A percentile compares a stretch with the other conserved stretches of the same genome.
Evolutionary conservation across 2,797 vertebrate species (phyloP).

Genomic region (Scolopax rusticola): DNA sequence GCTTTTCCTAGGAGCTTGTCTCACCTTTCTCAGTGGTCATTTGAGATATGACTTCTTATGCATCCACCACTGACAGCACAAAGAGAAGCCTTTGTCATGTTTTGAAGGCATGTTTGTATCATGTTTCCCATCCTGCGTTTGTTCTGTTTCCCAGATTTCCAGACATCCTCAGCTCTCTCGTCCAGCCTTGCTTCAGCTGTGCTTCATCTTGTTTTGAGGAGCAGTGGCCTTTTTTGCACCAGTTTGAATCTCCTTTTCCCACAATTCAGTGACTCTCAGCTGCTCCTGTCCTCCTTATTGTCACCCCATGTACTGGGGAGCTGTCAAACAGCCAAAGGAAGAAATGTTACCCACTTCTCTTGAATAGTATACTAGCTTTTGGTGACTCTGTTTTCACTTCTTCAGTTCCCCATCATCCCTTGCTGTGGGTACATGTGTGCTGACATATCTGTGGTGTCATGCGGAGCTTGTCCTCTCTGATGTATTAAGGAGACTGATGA

Average conservation of each 20-base stretch:
- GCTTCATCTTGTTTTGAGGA: not conserved
- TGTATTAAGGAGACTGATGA: not conserved
- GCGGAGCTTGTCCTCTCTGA: not conserved
- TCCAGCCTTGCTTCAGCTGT: not conserved
- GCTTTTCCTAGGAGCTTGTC: not conserved
- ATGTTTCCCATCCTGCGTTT: fast-evolving
- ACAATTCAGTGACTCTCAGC: fast-evolving
- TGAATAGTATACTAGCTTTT: not conserved
- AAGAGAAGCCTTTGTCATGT: not conserved
- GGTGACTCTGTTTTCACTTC: not conserved
- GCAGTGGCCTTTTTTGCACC: not conserved
- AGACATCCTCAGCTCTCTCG: not conserved
- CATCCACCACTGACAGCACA: fast-evolving
- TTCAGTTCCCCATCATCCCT: not conserved
- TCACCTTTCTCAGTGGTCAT: not conserved
- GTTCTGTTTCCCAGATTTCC: not conserved
- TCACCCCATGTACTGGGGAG: fast-evolving
- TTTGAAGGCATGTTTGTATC: not conserved
- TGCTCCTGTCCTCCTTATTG: not conserved
- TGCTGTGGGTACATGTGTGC: not conserved
- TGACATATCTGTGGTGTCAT: not conserved
- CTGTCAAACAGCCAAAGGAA: not conserved
- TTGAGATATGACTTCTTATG: not conserved
- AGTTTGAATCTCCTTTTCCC: not conserved
- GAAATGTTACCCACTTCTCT: not conserved